Conservation (phyloP, 2,113 vertebrate species). For the Sciurus niger region DNA sequence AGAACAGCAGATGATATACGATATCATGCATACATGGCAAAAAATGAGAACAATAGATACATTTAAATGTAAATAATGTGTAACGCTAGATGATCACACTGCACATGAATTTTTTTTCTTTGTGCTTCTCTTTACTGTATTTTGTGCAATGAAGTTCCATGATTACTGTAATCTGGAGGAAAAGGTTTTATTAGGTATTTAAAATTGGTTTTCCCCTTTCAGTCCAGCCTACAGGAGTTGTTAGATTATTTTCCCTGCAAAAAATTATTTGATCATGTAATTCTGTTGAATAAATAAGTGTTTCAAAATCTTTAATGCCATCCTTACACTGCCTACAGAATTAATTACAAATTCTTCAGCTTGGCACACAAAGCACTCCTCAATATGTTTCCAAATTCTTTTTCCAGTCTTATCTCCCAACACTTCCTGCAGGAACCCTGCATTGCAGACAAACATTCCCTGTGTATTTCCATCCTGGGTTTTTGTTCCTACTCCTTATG, state of each 20-base stretch:
- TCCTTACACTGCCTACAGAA: conserved; percentile 27
- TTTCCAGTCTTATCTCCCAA: conserved; percentile 41
- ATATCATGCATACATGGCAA: not conserved
- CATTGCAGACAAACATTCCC: conserved; percentile 54
- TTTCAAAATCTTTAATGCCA: conserved; percentile 54
- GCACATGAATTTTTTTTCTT: not conserved
- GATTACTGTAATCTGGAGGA: not conserved
- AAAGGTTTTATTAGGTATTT: conserved; percentile 47
- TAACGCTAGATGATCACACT: conserved; percentile 35
- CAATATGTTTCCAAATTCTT: conserved; percentile 52
- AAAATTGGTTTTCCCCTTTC: conserved; percentile 15
- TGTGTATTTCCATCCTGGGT: conserved; percentile 19
- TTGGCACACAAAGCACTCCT: not conserved
- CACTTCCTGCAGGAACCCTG: conserved; percentile 1
- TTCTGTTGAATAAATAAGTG: conserved; percentile 33
- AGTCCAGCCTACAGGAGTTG: conserved; percentile 20
- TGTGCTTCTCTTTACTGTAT: not conserved
- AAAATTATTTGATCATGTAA: conserved; percentile 42
- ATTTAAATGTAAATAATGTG: conserved; percentile 53
- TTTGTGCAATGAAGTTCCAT: conserved; percentile 23
- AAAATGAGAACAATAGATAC: not conserved
- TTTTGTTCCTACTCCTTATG: conserved; percentile 43
- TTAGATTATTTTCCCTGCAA: conserved; percentile 32
- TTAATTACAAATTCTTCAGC: conserved; percentile 35
- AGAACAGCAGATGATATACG: not conserved